Evolutionary conservation across 2,888 invertebrate species (phyloP).

Genomic region (Oeneis ivallda): DNA sequence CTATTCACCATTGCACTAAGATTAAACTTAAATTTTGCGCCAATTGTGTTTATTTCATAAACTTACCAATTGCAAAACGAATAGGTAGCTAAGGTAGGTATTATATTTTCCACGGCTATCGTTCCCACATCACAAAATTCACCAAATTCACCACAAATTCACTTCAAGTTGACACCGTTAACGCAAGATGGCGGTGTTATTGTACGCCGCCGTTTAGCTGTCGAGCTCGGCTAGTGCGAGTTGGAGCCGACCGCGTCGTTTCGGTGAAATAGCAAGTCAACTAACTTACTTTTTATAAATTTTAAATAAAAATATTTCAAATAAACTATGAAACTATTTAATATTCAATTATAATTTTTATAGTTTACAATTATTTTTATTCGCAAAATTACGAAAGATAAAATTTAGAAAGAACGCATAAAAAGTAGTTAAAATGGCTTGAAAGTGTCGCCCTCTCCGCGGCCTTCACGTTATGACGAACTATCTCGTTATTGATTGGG

Average conservation of each 20-base stretch:
- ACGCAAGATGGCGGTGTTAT: constrained; percentile 78
- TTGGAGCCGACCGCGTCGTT: constrained; percentile 36
- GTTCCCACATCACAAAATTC: constrained; percentile 64
- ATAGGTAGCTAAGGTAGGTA: constrained; percentile 44
- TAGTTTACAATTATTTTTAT: neutral
- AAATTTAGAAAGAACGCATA: neutral
- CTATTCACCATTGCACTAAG: constrained; percentile 24
- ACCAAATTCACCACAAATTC: constrained; percentile 45
- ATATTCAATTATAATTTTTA: neutral
- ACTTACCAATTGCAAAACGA: constrained; percentile 67
- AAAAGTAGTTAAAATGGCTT: constrained; percentile 41
- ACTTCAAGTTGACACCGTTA: constrained; percentile 65
- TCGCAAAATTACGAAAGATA: neutral
- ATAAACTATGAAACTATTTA: neutral
- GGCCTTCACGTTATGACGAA: constrained; percentile 28
- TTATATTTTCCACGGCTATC: constrained; percentile 53
- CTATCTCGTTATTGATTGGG: constrained; percentile 59
- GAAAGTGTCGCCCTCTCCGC: constrained; percentile 63
- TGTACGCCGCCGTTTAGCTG: constrained; percentile 38
- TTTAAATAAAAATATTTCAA: constrained; percentile 4
- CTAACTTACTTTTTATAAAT: constrained; percentile 11
- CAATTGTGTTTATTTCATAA: constrained; percentile 57
- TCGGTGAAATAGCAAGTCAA: constrained; percentile 18
- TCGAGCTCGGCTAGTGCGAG: constrained; percentile 44
- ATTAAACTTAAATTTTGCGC: constrained; percentile 71